Percentiles rank a stretch among this genome's conserved stretches.
phyloP scores from a whole-genome alignment of 2,888 invertebrate species.

The Limnephilus lunatus region DNA sequence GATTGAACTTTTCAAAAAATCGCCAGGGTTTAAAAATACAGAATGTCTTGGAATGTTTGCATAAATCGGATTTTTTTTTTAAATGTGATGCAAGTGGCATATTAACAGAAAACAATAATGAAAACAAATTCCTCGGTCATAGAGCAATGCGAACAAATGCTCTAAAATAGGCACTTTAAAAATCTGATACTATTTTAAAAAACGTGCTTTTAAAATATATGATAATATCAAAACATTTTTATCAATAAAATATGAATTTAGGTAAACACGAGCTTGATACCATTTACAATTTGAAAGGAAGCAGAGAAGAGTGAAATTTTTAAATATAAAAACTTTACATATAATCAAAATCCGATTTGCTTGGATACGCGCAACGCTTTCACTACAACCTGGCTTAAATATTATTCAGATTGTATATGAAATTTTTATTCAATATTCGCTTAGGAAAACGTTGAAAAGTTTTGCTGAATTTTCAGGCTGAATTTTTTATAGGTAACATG shows the following conservation, averaged over 20 bases:
- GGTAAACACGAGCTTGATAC: background rate
- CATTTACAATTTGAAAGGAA: background rate
- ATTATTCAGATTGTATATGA: background rate
- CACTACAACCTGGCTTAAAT: background rate
- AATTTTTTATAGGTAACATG: background rate
- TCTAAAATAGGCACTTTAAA: no score
- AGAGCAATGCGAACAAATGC: no score
- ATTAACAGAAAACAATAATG: no score
- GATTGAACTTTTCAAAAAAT: no score
- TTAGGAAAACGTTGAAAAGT: background rate
- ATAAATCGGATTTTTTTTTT: no score
- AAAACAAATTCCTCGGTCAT: no score
- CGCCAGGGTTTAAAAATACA: no score
- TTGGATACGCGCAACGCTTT: background rate
- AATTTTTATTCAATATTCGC: slow-evolving; percentile 15
- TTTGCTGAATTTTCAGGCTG: background rate
- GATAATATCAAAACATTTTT: background rate
- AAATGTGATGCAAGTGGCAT: no score
- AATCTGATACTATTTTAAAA: no score
- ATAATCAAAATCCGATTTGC: background rate
- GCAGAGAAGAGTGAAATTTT: background rate
- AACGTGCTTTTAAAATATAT: background rate
- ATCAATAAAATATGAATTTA: background rate
- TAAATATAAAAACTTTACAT: background rate
- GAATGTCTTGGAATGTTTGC: no score